Conservation (phyloP, 1,140 invertebrate genomes). For the Bactericera cockerelli region DNA sequence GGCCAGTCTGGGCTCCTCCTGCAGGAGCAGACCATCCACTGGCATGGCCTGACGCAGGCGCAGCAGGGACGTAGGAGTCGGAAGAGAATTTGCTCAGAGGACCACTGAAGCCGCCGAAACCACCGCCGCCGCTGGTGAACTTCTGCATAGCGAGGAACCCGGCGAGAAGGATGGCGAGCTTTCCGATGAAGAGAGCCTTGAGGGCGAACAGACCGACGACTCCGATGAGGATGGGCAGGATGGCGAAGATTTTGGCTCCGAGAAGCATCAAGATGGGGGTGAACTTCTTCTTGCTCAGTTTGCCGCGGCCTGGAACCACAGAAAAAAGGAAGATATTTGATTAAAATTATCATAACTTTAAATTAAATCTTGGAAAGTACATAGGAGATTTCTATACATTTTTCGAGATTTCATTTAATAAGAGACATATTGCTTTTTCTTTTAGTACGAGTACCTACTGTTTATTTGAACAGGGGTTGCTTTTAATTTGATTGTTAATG, state of each 20-base stretch:
- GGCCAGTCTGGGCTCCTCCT: slow-evolving; percentile 25
- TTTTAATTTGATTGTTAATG: too few species aligned
- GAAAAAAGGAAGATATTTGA: neutral
- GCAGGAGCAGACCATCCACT: slow-evolving; percentile 23
- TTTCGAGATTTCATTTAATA: too few species aligned
- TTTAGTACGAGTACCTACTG: too few species aligned
- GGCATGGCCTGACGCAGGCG: slow-evolving; percentile 13
- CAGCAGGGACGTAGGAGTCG: slow-evolving; percentile 18
- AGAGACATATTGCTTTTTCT: too few species aligned
- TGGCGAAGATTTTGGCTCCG: slow-evolving; percentile 48
- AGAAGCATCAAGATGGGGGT: slow-evolving; percentile 43
- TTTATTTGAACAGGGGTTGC: too few species aligned
- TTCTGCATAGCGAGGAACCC: slow-evolving; percentile 48
- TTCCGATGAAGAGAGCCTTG: slow-evolving; percentile 56
- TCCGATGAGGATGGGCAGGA: slow-evolving; percentile 48
- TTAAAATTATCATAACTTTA: too few species aligned
- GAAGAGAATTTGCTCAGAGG: slow-evolving; percentile 24
- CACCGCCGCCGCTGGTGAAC: slow-evolving; percentile 31
- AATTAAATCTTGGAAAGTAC: neutral
- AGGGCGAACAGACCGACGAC: slow-evolving; percentile 49
- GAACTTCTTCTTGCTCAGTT: slow-evolving; percentile 49
- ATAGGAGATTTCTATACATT: too few species aligned
- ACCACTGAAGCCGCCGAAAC: slow-evolving; percentile 22
- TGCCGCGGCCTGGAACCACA: slow-evolving; percentile 42
- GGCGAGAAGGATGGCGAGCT: slow-evolving; percentile 53